Conservation (phyloP, 1,140 invertebrate species). For the Samia ricini region DNA sequence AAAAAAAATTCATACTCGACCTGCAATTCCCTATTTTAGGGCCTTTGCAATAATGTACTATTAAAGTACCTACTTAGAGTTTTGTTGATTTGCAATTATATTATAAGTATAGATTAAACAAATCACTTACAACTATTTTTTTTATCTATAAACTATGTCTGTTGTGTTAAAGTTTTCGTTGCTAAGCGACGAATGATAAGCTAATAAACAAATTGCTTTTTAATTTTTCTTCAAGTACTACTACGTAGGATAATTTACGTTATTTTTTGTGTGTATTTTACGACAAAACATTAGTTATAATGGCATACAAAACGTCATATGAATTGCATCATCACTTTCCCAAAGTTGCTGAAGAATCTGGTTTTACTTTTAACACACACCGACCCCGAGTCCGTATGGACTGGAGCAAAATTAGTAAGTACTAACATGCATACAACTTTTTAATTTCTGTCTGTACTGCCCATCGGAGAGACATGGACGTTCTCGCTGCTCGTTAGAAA, state of each 20-base stretch:
- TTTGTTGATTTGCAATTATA: no score
- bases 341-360: conserved; percentile 82
- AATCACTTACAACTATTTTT: no score
- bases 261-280: neutral
- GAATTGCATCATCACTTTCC: conserved; percentile 83
- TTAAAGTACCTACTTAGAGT: no score
- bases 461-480: no score
- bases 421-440: neutral
- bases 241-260: neutral
- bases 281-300: conserved; percentile 21
- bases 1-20: no score
- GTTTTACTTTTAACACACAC: conserved; percentile 82
- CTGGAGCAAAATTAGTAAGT: conserved; percentile 83
- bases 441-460: neutral
- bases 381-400: conserved; percentile 79
- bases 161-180: neutral
- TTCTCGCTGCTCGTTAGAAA: no score
- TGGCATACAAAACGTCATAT: conserved; percentile 77
- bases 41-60: no score
- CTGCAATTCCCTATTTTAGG: no score
- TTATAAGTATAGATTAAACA: no score
- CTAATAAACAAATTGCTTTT: neutral
- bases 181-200: neutral
- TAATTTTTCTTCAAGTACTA: neutral
- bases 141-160: no score